phyloP scores from a whole-genome alignment of 2,113 vertebrate genomes.

The Chitala chitala region DNA sequence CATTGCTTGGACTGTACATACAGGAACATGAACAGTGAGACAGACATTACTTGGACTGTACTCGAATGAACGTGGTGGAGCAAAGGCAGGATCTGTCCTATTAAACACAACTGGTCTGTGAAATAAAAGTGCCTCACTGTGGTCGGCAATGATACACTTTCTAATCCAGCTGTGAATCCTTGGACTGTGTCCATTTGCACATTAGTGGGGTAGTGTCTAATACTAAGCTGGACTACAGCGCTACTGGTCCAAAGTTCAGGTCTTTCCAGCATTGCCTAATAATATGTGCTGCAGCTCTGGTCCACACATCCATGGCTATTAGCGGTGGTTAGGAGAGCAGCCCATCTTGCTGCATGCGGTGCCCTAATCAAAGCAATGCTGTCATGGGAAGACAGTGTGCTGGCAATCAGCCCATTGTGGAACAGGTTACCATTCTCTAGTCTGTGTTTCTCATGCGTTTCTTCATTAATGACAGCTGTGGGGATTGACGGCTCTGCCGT shows the following conservation, averaged over 20 bases:
- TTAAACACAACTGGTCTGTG: background rate
- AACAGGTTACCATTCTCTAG: background rate
- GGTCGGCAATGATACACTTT: background rate
- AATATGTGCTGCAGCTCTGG: background rate
- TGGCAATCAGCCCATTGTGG: background rate
- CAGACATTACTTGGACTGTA: constrained; percentile 5
- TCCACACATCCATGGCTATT: no score
- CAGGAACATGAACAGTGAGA: background rate
- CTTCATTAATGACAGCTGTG: background rate
- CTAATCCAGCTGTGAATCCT: background rate
- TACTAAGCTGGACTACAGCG: background rate
- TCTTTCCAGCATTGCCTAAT: background rate
- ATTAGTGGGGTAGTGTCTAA: background rate
- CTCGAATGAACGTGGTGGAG: no score
- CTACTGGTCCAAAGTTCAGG: background rate
- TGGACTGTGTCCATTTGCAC: background rate
- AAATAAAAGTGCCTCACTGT: background rate
- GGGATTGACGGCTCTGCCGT: background rate
- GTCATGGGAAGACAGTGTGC: background rate
- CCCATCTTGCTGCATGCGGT: no score
- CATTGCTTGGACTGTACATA: background rate
- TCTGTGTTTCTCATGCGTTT: no score
- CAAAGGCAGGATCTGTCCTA: background rate
- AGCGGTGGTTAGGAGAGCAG: background rate
- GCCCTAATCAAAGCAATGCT: no score